phyloP scores from a whole-genome alignment of 2,888 invertebrate species.

The Brenthis daphne region DNA sequence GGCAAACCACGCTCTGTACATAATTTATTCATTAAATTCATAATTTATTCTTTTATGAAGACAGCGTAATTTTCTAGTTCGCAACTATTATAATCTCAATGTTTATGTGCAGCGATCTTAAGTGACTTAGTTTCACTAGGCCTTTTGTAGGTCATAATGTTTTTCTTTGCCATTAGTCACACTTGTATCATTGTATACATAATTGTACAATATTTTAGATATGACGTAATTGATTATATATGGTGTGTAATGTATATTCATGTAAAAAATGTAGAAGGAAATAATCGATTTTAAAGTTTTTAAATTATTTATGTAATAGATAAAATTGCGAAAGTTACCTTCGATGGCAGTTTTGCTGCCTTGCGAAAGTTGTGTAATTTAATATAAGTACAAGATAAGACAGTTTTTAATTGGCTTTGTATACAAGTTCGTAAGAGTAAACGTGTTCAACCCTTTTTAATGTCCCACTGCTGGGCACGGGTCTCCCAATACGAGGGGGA shows the following conservation, averaged over 20 bases:
- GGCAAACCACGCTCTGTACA: constrained; percentile 64
- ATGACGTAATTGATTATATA: constrained; percentile 1
- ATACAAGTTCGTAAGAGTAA: neutral
- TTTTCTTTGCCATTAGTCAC: constrained; percentile 11
- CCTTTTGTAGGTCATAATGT: constrained; percentile 33
- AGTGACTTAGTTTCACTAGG: constrained; percentile 23
- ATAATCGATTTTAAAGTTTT: no score
- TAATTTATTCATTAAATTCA: constrained; percentile 78
- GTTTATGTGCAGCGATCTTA: constrained; percentile 13
- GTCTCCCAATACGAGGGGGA: no score
- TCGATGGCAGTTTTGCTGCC: neutral
- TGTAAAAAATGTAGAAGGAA: no score
- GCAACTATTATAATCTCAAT: constrained; percentile 47
- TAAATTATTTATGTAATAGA: no score
- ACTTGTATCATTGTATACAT: constrained; percentile 14
- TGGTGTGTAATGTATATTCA: neutral
- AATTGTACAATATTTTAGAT: constrained; percentile 13
- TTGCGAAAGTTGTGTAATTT: neutral
- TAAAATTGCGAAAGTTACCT: no score
- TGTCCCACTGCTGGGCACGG: no score
- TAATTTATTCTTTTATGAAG: constrained; percentile 70
- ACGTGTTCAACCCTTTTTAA: no score
- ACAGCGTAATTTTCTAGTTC: constrained; percentile 64
- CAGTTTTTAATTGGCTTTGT: neutral
- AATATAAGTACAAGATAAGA: neutral